Evolutionary conservation across 2,888 invertebrate species (phyloP).

Genomic region (Napeogenes inachia): DNA sequence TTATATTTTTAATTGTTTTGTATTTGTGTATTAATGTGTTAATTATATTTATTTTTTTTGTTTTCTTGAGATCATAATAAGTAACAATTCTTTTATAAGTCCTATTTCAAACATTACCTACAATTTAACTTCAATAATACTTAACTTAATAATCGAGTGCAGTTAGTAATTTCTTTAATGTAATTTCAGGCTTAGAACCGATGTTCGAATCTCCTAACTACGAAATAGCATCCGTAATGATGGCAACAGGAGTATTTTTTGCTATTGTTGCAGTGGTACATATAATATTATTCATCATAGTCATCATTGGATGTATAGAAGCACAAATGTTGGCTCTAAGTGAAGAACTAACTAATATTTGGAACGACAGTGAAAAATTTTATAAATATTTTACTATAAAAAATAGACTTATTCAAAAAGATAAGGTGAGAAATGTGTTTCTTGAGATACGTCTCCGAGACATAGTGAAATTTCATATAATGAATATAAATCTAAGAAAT

Average conservation of each 20-base stretch:
- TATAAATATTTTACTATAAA: background rate
- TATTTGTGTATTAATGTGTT: too few relatives aligned
- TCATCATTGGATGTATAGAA: conserved; percentile 45
- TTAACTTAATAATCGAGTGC: too few relatives aligned
- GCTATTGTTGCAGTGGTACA: conserved; percentile 42
- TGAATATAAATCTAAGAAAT: conserved; percentile 34
- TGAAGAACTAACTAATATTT: conserved; percentile 41
- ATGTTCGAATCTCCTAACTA: conserved; percentile 50
- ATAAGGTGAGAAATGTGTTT: conserved; percentile 23
- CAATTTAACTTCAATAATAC: too few relatives aligned
- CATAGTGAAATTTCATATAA: conserved; percentile 40
- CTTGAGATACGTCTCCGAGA: conserved; percentile 34
- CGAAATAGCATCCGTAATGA: conserved; percentile 41
- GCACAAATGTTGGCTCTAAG: conserved; percentile 48
- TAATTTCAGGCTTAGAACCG: conserved; percentile 46
- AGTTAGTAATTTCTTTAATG: too few relatives aligned
- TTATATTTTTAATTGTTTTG: too few relatives aligned
- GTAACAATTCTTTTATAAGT: too few relatives aligned
- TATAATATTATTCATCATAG: conserved; percentile 44
- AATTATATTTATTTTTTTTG: too few relatives aligned
- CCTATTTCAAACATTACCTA: too few relatives aligned
- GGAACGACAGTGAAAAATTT: conserved; percentile 44
- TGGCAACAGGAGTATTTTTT: conserved; percentile 32
- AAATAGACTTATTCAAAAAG: background rate
- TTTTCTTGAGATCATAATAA: too few relatives aligned